phyloP scores from a whole-genome alignment of 2,113 vertebrate genomes.

The Phodopus roborovskii region DNA sequence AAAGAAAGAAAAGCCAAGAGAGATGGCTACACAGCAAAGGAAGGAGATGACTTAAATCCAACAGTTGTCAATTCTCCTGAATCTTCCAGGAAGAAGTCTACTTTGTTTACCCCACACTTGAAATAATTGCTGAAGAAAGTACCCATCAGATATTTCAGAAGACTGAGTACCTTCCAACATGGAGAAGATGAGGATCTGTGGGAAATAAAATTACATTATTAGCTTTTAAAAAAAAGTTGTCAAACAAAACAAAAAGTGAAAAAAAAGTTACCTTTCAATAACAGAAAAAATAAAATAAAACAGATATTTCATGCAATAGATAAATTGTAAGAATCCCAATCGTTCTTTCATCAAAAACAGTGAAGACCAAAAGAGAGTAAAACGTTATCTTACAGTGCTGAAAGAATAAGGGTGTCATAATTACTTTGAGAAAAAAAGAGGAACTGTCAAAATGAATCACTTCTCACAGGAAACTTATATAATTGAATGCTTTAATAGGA shows the following conservation, averaged over 20 bases:
- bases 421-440: not conserved
- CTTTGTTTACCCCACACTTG: not conserved
- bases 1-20: not conserved
- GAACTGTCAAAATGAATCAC: not conserved
- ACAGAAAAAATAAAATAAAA: not conserved
- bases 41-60: not conserved
- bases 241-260: not conserved
- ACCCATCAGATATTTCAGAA: not conserved
- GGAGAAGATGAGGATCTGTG: not conserved
- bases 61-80: not conserved
- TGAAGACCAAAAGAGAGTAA: not conserved
- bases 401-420: not conserved
- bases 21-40: not conserved
- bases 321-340: not conserved
- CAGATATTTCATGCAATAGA: not conserved
- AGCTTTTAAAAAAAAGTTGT: no score
- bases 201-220: not conserved
- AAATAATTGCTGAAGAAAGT: not conserved
- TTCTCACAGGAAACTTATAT: not conserved
- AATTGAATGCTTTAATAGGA: not conserved
- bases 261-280: not conserved
- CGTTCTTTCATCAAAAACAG: slow-evolving; percentile 3
- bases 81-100: no score
- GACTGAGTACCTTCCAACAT: not conserved
- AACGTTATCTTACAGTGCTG: not conserved